Evolutionary conservation across 2,888 invertebrate genomes (phyloP).

Genomic region (Pseudoips prasinana): DNA sequence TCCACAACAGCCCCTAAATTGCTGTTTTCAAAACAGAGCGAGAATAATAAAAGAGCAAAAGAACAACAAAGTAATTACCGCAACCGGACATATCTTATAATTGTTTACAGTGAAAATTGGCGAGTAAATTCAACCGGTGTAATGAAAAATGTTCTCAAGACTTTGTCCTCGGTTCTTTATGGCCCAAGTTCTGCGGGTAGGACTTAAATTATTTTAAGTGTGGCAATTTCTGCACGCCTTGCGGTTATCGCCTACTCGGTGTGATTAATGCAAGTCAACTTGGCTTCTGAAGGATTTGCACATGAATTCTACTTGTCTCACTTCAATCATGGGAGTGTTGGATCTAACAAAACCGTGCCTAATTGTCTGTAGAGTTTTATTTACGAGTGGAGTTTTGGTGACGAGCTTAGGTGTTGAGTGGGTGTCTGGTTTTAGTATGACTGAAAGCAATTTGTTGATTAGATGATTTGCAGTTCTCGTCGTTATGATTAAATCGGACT

Average conservation of each 20-base stretch:
- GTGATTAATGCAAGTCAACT: slow-evolving; percentile 58
- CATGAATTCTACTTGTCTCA: slow-evolving; percentile 26
- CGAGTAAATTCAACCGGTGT: slow-evolving; percentile 47
- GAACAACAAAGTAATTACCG: slow-evolving; percentile 46
- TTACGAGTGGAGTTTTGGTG: background rate
- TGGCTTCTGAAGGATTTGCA: slow-evolving; percentile 40
- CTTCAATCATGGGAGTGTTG: slow-evolving; percentile 25
- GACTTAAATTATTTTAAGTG: slow-evolving; percentile 75
- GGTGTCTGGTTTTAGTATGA: slow-evolving; percentile 4
- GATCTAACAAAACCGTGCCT: slow-evolving; percentile 1
- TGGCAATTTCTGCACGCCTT: slow-evolving; percentile 64
- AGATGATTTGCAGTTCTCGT: no score
- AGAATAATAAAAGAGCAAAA: slow-evolving; percentile 27
- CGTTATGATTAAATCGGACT: no score
- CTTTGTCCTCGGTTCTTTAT: slow-evolving; percentile 71
- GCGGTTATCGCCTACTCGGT: slow-evolving; percentile 65
- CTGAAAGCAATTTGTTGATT: no score
- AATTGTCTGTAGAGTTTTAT: slow-evolving; percentile 19
- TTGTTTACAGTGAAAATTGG: slow-evolving; percentile 64
- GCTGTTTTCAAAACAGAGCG: background rate
- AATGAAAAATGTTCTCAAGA: slow-evolving; percentile 73
- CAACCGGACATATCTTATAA: slow-evolving; percentile 62
- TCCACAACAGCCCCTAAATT: background rate
- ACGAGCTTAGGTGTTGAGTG: background rate
- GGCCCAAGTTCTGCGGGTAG: slow-evolving; percentile 60